phyloP scores from a whole-genome alignment of 2,797 vertebrate species.

The Basileuterus tristriatus region DNA sequence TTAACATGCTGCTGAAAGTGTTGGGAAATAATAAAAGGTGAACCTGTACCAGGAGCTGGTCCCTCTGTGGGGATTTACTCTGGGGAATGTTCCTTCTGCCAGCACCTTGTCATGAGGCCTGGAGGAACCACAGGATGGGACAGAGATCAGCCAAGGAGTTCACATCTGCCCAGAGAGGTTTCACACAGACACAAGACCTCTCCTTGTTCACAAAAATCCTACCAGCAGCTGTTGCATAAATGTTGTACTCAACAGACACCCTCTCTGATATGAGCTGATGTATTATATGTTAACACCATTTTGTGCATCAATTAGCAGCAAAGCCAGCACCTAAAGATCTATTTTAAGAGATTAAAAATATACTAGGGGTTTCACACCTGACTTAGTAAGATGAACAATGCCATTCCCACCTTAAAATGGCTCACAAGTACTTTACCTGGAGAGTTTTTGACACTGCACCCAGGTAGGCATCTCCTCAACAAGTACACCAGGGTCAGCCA shows the following conservation, averaged over 20 bases:
- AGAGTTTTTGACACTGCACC: neutral
- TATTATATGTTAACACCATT: neutral
- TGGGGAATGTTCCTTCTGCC: neutral
- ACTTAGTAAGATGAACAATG: neutral
- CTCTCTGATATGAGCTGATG: rapidly evolving
- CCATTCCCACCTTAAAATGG: neutral
- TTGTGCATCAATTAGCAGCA: neutral
- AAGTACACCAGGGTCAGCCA: neutral
- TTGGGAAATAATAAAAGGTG: neutral
- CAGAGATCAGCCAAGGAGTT: neutral
- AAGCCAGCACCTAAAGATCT: neutral
- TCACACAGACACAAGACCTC: neutral
- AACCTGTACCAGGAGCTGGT: neutral
- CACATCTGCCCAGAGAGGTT: neutral
- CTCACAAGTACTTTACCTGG: neutral
- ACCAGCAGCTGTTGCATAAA: neutral
- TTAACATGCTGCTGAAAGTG: neutral
- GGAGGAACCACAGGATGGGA: neutral
- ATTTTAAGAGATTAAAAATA: neutral
- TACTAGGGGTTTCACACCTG: neutral
- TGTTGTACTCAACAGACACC: rapidly evolving
- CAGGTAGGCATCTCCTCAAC: neutral
- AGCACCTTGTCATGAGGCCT: neutral
- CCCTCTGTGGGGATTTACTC: neutral
- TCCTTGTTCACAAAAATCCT: neutral